Evolutionary conservation across 2,113 vertebrate genomes (phyloP).

Genomic region (Tachysurus fulvidraco): DNA sequence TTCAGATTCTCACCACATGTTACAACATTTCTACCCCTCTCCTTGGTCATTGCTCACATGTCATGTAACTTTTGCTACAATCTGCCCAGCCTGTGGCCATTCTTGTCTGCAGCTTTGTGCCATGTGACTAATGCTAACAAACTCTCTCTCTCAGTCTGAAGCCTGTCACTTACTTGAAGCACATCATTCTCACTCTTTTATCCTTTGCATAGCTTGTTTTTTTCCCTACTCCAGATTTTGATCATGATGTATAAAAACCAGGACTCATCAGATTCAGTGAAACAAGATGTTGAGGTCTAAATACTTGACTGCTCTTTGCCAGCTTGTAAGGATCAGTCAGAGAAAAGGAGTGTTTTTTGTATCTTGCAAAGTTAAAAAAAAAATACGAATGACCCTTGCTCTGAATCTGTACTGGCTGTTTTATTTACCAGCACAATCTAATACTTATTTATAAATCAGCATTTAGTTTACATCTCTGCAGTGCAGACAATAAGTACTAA

Average conservation of each 20-base stretch:
- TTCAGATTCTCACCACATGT: not conserved
- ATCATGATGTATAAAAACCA: constrained; percentile 45
- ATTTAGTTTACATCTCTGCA: constrained; percentile 6
- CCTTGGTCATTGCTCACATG: constrained; percentile 4
- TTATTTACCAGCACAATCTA: not conserved
- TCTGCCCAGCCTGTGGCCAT: not conserved
- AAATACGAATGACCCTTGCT: not conserved
- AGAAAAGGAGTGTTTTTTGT: not conserved
- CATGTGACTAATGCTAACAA: constrained; percentile 45
- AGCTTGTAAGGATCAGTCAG: not conserved
- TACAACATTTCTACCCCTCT: not conserved
- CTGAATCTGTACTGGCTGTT: not conserved
- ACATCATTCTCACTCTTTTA: constrained; percentile 30
- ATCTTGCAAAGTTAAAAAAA: not conserved
- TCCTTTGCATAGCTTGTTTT: constrained; percentile 24
- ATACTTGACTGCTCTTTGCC: constrained; percentile 24
- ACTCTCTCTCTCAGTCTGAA: constrained; percentile 11
- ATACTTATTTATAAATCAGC: constrained; percentile 5
- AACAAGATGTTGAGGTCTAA: constrained; percentile 37
- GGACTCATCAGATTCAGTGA: constrained; percentile 50
- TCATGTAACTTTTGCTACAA: constrained; percentile 2
- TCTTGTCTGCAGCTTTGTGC: constrained; percentile 44
- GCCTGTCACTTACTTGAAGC: constrained; percentile 11
- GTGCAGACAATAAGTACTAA: constrained; percentile 28
- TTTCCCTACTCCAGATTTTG: constrained; percentile 41